phyloP scores from a whole-genome alignment of 2,113 vertebrate genomes.

The Opisthocomus hoazin region DNA sequence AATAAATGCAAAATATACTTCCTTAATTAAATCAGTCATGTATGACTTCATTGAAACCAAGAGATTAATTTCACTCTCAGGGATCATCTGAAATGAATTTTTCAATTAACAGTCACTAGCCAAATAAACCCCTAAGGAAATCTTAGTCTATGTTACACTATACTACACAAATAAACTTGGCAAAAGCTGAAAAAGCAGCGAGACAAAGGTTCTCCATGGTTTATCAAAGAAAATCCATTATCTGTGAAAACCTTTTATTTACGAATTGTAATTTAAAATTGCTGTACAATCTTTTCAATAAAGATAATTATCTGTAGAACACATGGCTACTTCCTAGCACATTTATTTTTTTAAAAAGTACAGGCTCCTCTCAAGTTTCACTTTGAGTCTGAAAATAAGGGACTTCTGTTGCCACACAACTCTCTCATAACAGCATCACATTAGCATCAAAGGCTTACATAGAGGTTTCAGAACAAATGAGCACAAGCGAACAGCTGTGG shows the following conservation, averaged over 20 bases:
- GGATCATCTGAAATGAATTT: constrained; percentile 29
- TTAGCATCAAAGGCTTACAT: background rate
- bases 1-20: background rate
- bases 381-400: background rate
- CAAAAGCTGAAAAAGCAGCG: constrained; percentile 2
- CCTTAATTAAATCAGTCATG: background rate
- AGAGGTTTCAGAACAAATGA: background rate
- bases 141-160: background rate
- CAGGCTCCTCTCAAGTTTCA: background rate
- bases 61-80: constrained; percentile 39
- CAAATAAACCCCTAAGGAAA: constrained; percentile 30
- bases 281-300: background rate
- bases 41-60: background rate
- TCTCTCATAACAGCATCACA: background rate
- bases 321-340: background rate
- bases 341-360: background rate
- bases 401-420: background rate
- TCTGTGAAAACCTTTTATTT: constrained; percentile 37
- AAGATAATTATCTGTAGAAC: constrained; percentile 15
- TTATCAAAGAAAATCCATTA: background rate
- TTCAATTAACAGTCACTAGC: constrained; percentile 58
- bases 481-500: background rate
- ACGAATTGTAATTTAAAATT: constrained; percentile 29
- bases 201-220: background rate
- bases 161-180: constrained; percentile 12